Conservation (phyloP, 2,113 vertebrate genomes). For the Alethe diademata region DNA sequence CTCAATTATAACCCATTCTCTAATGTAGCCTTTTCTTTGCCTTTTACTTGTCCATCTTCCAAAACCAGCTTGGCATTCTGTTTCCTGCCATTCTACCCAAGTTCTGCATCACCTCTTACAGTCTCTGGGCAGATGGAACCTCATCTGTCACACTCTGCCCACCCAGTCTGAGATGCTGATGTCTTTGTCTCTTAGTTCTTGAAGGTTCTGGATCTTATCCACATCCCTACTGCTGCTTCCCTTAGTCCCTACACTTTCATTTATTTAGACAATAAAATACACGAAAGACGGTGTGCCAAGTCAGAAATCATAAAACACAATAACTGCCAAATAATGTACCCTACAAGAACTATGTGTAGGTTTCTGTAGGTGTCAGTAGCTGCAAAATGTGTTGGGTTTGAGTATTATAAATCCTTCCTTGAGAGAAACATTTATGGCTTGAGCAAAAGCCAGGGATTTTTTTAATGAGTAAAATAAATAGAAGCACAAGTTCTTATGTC, state of each 20-base stretch:
- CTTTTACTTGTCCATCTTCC: background rate
- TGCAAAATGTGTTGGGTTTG: background rate
- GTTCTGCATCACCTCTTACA: background rate
- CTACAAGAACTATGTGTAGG: background rate
- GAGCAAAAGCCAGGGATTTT: background rate
- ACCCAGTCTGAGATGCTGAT: background rate
- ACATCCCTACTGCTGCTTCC: background rate
- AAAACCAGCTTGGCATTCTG: background rate
- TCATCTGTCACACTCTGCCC: background rate
- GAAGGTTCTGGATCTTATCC: background rate
- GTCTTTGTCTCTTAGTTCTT: background rate
- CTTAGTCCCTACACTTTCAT: background rate
- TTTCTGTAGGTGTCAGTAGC: constrained; percentile 12
- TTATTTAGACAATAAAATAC: background rate
- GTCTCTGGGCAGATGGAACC: background rate
- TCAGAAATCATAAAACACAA: background rate
- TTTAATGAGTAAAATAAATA: background rate
- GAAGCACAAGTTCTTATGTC: background rate
- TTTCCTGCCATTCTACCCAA: background rate
- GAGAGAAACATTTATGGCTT: background rate
- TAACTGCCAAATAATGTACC: background rate
- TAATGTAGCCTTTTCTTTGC: background rate
- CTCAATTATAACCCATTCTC: background rate
- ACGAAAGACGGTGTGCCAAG: background rate
- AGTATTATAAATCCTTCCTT: background rate